Evolutionary conservation across 92 coral and sea anemone genomes (phyloP).

Genomic region (Epizoanthus ramosus): DNA sequence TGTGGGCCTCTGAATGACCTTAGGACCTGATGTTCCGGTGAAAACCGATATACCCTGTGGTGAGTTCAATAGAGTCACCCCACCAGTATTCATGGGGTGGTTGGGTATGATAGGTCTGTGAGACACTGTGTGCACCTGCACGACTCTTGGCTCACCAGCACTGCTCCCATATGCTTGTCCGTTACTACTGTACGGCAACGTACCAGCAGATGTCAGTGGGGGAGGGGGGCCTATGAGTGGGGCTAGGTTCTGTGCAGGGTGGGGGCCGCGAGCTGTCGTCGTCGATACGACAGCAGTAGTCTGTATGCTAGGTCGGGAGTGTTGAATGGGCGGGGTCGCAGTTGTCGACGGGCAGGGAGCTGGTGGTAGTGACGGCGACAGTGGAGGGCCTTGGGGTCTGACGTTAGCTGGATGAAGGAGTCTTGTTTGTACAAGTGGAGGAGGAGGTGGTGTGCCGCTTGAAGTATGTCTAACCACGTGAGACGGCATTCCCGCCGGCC

Average conservation of each 20-base stretch:
- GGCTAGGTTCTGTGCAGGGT: conserved; percentile 14
- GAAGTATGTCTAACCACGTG: conserved; percentile 44
- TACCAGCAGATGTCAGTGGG: conserved; percentile 30
- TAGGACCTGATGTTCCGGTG: not conserved
- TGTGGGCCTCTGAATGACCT: conserved; percentile 38
- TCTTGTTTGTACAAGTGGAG: conserved; percentile 33
- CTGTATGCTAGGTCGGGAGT: conserved; percentile 7
- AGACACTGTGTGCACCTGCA: conserved; percentile 47
- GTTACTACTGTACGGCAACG: not conserved
- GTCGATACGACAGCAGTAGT: conserved; percentile 5
- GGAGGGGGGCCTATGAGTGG: conserved; percentile 30
- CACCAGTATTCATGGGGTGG: conserved; percentile 65
- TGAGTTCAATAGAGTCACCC: conserved; percentile 29
- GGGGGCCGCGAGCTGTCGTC: conserved; percentile 7
- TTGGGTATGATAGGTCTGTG: conserved; percentile 74
- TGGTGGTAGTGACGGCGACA: not conserved
- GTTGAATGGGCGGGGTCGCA: conserved; percentile 16
- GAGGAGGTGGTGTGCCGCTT: conserved; percentile 45
- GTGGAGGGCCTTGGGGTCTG: conserved; percentile 21
- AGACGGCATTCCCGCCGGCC: conserved; percentile 52
- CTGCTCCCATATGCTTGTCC: conserved; percentile 8
- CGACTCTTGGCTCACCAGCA: conserved; percentile 6
- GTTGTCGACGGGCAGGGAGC: conserved; percentile 7
- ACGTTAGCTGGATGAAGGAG: conserved; percentile 4
- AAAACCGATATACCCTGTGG: conserved; percentile 20